phyloP scores from a whole-genome alignment of 2,113 vertebrate species.

The Elephantulus edwardii region DNA sequence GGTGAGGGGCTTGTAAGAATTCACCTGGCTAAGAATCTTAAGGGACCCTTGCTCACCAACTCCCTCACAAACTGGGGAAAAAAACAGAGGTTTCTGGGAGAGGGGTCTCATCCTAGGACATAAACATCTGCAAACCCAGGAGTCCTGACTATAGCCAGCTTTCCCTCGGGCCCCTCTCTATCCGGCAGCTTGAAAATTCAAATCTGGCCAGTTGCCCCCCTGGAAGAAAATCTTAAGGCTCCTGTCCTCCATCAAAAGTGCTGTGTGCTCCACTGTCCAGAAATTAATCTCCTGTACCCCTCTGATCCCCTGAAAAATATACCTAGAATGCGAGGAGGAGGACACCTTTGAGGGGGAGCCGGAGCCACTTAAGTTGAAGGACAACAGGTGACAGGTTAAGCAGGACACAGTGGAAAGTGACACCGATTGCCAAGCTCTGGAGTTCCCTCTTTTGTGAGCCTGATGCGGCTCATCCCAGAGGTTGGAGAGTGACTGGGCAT shows the following conservation, averaged over 20 bases:
- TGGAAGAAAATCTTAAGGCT: background rate
- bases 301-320: background rate
- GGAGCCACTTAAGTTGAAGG: background rate
- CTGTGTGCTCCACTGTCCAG: background rate
- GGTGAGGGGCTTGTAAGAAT: background rate
- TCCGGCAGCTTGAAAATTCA: background rate
- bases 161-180: background rate
- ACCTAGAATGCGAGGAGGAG: background rate
- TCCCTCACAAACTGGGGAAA: background rate
- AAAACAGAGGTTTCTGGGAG: background rate
- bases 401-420: background rate
- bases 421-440: background rate
- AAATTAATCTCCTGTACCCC: background rate
- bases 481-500: background rate
- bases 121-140: background rate
- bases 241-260: background rate
- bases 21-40: background rate
- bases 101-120: background rate
- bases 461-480: background rate
- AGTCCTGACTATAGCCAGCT: background rate
- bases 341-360: background rate
- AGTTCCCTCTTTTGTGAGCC: background rate
- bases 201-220: background rate
- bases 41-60: background rate
- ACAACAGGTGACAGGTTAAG: constrained; percentile 42